These are phyloP conservation scores for Phenacoccus solenopsis DNA, from an alignment of 1,140 invertebrate species.

Conservation along the genomic window DNA sequence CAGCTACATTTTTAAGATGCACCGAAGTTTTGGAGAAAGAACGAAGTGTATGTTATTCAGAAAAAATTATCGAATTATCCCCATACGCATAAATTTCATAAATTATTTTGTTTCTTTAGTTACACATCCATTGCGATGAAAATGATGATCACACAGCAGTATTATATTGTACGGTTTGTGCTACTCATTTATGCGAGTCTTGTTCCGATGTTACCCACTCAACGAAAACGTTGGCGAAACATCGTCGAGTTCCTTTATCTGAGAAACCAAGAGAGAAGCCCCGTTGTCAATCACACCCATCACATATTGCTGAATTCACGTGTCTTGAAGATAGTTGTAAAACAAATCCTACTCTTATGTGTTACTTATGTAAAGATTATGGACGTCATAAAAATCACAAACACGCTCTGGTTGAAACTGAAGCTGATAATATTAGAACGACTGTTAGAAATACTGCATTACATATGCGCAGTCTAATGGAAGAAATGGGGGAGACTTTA, in stretches of 20 bases:
- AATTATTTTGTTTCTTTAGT: slow-evolving; percentile 34
- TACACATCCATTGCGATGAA: slow-evolving; percentile 44
- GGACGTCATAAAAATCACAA: slow-evolving; percentile 44
- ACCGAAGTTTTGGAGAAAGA: slow-evolving; percentile 38
- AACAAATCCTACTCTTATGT: slow-evolving; percentile 36
- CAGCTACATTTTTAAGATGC: slow-evolving; percentile 27
- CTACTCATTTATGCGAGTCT: slow-evolving; percentile 43
- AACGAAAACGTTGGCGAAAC: slow-evolving; percentile 42
- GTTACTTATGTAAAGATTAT: slow-evolving; percentile 49
- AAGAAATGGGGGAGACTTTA: slow-evolving; percentile 43
- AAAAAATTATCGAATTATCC: not conserved
- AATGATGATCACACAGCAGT: slow-evolving; percentile 45
- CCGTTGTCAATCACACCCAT: slow-evolving; percentile 43
- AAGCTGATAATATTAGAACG: slow-evolving; percentile 43
- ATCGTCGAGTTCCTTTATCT: slow-evolving; percentile 44
- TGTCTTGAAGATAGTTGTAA: slow-evolving; percentile 45
- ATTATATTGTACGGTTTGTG: slow-evolving; percentile 45
- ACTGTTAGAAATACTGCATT: slow-evolving; percentile 39
- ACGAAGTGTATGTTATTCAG: slow-evolving; percentile 33
- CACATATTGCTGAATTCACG: slow-evolving; percentile 46
- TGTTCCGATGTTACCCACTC: slow-evolving; percentile 44
- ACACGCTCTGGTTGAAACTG: slow-evolving; percentile 43
- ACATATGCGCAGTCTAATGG: slow-evolving; percentile 43
- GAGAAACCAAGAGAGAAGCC: slow-evolving; percentile 48
- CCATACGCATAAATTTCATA: not conserved